Evolutionary conservation across 1,140 invertebrate species (phyloP), one percentile per base, ranked within the genome.

Genomic region (Anagrus nilaparvatae): DNA sequence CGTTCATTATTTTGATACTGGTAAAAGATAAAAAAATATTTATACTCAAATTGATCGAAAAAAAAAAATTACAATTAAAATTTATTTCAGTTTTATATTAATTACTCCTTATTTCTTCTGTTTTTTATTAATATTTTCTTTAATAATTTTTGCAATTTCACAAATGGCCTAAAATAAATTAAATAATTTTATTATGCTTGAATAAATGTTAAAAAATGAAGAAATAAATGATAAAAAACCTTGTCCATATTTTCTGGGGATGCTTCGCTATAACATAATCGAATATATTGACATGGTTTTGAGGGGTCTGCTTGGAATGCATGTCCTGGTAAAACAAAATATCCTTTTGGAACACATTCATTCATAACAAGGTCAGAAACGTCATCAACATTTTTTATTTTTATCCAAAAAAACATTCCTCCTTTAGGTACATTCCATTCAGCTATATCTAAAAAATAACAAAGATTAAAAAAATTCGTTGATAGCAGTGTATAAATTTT

Each of bases 361-460:
- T 72, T 50, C 46, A 63, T 56, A 1, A 72, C 63, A 43, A 78
- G 56, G 31, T 69, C 49, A 34, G 55, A 57, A 16, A 66, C 67
- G 50, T 77, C 66, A 1, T 61, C 42, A 0, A 76, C 34, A 16
- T 48, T 58, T 5, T 48, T 59, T 6, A 76, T 47, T 52, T 71
- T 75, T 5, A 78, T 43, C 76, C 76, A 78, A 4, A 77, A 32
- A 51, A 78, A 78, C 69, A 78, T 74, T 12, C 76, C 76, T 29
- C 64, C 75, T 9, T 59, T 48, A 1, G 76, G 75, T 9, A 61
- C 58, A 20, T 61, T 48, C 73, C 74, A 78, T 45, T 75, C 70
- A 3, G 66, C 75, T 10, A 78, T 49, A 46, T 67, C 75, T 77
- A 40, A 7, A 17, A 31, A 14, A 29, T 12, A 4, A 20, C 14